These are phyloP conservation scores for Dendrolimus punctatus DNA, from an alignment of 1,140 invertebrate genomes.

Conservation along the genomic window DNA sequence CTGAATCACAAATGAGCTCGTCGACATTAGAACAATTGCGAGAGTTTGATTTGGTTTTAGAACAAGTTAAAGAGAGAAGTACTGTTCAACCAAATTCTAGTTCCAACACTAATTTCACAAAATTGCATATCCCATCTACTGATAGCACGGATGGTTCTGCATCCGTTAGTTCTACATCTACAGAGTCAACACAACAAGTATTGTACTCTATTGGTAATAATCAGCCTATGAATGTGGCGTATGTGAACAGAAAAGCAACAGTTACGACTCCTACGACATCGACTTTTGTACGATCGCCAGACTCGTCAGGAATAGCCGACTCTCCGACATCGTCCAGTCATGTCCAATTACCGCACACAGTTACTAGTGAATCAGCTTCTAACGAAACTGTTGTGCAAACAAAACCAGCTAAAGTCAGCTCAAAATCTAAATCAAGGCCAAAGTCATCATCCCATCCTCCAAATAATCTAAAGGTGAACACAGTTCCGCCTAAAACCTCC, in stretches of 20 bases:
- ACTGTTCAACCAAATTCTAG: conserved; percentile 66
- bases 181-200: conserved; percentile 53
- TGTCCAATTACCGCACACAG: conserved; percentile 43
- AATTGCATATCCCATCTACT: conserved; percentile 30
- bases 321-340: conserved; percentile 54
- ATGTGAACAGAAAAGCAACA: conserved; percentile 58
- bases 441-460: conserved; percentile 72
- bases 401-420: conserved; percentile 57
- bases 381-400: conserved; percentile 40
- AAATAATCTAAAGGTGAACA: conserved; percentile 76
- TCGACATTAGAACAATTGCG: conserved; percentile 83
- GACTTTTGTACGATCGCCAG: conserved; percentile 47
- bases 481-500: conserved; percentile 77
- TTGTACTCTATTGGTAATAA: conserved; percentile 63
- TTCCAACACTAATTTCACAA: conserved; percentile 24
- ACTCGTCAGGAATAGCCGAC: conserved; percentile 55
- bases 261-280: conserved; percentile 40
- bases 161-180: conserved; percentile 25
- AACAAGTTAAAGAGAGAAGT: conserved; percentile 84
- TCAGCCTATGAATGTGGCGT: conserved; percentile 60
- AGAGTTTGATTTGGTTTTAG: conserved; percentile 87
- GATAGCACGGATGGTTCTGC: conserved; percentile 35
- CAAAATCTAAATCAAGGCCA: conserved; percentile 70
- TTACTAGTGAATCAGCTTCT: conserved; percentile 67
- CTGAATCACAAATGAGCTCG: conserved; percentile 67